Evolutionary conservation across 2,888 invertebrate species (phyloP).

Genomic region (Hemithea aestivaria): DNA sequence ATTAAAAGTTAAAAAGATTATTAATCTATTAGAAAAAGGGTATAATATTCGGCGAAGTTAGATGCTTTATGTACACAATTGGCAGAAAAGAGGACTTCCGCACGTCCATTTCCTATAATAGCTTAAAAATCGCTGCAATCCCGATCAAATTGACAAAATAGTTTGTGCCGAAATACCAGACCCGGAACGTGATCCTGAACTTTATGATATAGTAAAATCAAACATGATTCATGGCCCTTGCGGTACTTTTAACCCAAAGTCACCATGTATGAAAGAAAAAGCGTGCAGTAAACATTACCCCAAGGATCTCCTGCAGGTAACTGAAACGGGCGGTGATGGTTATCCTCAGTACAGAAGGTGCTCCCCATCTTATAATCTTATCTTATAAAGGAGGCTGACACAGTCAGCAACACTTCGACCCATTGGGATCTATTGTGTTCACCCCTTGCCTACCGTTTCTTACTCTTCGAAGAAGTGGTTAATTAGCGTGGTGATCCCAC

Average conservation of each 20-base stretch:
- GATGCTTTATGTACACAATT: constrained; percentile 16
- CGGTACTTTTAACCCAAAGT: constrained; percentile 14
- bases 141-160: constrained; percentile 1
- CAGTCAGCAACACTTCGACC: too few relatives aligned
- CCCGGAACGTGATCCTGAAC: constrained; percentile 9
- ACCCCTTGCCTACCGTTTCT: too few relatives aligned
- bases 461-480: too few relatives aligned
- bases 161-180: constrained; percentile 17
- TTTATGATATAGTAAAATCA: constrained; percentile 20
- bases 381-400: too few relatives aligned
- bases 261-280: constrained; percentile 24
- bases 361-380: too few relatives aligned
- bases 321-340: constrained; percentile 17
- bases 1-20: constrained; percentile 3
- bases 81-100: constrained; percentile 20
- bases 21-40: not conserved
- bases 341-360: constrained; percentile 20
- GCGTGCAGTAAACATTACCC: constrained; percentile 21
- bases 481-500: too few relatives aligned
- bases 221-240: constrained; percentile 31
- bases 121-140: constrained; percentile 2
- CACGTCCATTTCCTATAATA: constrained; percentile 12
- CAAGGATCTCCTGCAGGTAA: constrained; percentile 8
- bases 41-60: constrained; percentile 5
- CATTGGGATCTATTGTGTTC: too few relatives aligned